Conservation (phyloP, 2,888 invertebrate genomes). For the Caenorhabditis macrosperma region DNA sequence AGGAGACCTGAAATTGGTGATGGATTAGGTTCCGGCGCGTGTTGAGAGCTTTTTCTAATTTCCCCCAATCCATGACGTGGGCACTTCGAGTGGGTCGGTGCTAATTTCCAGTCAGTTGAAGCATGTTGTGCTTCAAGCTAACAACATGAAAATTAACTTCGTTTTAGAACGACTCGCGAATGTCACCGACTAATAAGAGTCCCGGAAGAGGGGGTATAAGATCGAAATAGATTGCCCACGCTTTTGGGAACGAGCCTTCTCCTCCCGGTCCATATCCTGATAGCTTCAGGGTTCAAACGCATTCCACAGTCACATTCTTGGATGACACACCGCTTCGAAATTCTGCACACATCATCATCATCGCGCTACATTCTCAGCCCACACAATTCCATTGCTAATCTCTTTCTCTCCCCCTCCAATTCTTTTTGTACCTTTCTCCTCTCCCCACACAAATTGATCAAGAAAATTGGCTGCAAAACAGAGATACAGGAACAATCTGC, state of each 20-base stretch:
- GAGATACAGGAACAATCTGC: conserved; percentile 69
- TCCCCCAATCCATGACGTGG: conserved; percentile 14
- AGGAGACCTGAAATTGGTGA: conserved; percentile 62
- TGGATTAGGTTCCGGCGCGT: neutral
- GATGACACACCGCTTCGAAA: conserved; percentile 11
- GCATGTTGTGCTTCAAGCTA: conserved; percentile 18
- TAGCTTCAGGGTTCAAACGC: conserved; percentile 1
- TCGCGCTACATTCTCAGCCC: neutral
- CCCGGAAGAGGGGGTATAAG: conserved; percentile 13
- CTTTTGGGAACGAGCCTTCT: conserved; percentile 22
- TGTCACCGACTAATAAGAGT: conserved; percentile 8
- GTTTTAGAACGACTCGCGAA: conserved; percentile 15
- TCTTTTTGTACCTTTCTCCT: conserved; percentile 71
- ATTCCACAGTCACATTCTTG: neutral
- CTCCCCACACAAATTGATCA: conserved; percentile 77
- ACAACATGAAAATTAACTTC: conserved; percentile 49
- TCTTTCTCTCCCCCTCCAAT: neutral
- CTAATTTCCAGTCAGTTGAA: conserved; percentile 20
- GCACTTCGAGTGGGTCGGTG: neutral
- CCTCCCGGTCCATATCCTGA: neutral
- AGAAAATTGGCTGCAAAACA: conserved; percentile 75
- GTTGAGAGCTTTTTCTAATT: conserved; percentile 2
- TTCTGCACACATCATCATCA: neutral
- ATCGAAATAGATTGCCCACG: conserved; percentile 40
- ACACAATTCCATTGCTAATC: conserved; percentile 7